phyloP scores from a whole-genome alignment of 1,140 invertebrate species.

The Heterodera schachtii region DNA sequence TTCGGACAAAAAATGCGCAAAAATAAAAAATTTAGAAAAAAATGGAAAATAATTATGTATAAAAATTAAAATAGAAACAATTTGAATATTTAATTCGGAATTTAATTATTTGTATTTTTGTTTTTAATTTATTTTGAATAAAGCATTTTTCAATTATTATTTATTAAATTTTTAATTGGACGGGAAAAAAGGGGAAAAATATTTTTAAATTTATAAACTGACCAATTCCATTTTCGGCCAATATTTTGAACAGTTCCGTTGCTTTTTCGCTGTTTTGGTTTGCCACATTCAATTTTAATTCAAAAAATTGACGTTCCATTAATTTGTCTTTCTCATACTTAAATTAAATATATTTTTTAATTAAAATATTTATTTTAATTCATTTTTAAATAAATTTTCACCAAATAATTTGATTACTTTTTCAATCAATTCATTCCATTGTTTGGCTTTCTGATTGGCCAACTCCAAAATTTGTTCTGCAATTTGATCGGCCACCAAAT shows the following conservation, averaged over 20 bases:
- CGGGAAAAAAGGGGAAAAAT: too few species aligned
- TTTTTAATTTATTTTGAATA: too few species aligned
- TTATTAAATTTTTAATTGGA: too few species aligned
- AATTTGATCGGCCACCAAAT: constrained; percentile 4
- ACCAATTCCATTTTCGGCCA: constrained; percentile 32
- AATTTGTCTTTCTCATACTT: constrained; percentile 31
- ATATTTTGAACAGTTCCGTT: constrained; percentile 27
- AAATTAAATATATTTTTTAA: neutral
- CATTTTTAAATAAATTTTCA: too few species aligned
- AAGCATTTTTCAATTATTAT: too few species aligned
- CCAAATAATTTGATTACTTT: neutral
- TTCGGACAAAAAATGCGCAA: neutral
- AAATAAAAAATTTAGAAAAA: too few species aligned
- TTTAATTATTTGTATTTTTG: too few species aligned
- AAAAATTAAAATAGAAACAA: too few species aligned
- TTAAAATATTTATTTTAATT: too few species aligned
- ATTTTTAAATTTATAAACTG: neutral
- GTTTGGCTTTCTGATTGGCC: constrained; percentile 12
- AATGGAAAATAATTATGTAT: too few species aligned
- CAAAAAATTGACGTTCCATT: constrained; percentile 20
- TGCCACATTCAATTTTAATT: constrained; percentile 16
- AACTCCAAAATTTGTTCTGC: constrained; percentile 1
- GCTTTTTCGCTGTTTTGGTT: constrained; percentile 22
- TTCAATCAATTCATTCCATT: constrained; percentile 12
- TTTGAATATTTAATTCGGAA: too few species aligned